Percentiles rank a stretch among this genome's conserved stretches.
phyloP scores from a whole-genome alignment of 2,797 vertebrate genomes.

The Lithobates sylvaticus region DNA sequence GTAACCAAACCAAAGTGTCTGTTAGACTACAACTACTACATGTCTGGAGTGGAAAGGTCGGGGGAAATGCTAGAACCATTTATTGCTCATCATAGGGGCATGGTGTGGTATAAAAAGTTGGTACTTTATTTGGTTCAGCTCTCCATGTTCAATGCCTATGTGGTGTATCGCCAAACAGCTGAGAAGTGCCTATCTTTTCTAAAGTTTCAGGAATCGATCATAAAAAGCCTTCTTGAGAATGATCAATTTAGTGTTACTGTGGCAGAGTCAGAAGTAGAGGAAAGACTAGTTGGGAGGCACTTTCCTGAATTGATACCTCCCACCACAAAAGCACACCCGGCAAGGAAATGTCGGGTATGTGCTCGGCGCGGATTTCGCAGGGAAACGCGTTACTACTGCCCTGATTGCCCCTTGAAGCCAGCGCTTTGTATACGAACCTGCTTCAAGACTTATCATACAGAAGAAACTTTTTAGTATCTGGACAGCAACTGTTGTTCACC shows the following conservation, averaged over 20 bases:
- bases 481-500: no score
- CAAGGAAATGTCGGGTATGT: neutral
- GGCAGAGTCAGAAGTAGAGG: neutral
- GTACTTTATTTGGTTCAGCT: neutral
- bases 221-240: neutral
- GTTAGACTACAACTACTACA: constrained; percentile 6
- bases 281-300: neutral
- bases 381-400: neutral
- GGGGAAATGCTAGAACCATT: neutral
- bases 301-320: neutral
- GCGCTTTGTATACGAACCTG: neutral
- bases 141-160: neutral
- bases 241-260: neutral
- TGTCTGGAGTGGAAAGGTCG: neutral
- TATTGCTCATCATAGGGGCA: neutral
- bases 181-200: neutral
- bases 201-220: constrained; percentile 4
- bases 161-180: neutral
- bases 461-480: neutral
- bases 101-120: neutral
- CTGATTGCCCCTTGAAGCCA: neutral
- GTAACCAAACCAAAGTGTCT: neutral
- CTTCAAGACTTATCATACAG: constrained; percentile 12
- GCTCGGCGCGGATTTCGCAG: neutral
- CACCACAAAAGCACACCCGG: neutral